phyloP scores from a whole-genome alignment of 2,797 vertebrate species.

The Rhyacichthys aspro region DNA sequence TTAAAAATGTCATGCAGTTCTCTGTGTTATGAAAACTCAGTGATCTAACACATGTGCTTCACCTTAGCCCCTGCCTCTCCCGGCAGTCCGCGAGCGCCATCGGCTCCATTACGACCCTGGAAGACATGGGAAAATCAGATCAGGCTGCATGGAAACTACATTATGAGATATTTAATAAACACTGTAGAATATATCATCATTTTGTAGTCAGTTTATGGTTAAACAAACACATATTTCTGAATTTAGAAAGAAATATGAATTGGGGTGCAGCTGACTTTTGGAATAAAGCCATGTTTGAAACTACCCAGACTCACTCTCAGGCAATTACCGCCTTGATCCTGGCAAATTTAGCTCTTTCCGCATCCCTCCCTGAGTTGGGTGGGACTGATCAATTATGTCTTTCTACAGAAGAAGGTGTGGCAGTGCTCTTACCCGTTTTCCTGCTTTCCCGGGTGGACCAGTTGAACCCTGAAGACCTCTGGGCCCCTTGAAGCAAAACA shows the following conservation, averaged over 20 bases:
- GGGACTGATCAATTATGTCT: neutral
- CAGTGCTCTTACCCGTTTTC: constrained; percentile 87
- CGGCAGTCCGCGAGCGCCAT: constrained; percentile 94
- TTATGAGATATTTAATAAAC: constrained; percentile 25
- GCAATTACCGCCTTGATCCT: neutral
- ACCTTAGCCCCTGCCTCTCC: constrained; percentile 95
- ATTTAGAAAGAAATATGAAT: constrained; percentile 26
- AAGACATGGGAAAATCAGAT: constrained; percentile 36
- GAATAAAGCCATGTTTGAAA: constrained; percentile 40
- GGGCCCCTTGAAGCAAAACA: constrained; percentile 85
- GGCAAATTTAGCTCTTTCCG: neutral
- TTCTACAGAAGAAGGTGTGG: neutral
- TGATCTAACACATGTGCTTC: constrained; percentile 22
- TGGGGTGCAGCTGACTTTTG: constrained; percentile 50
- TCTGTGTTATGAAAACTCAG: neutral
- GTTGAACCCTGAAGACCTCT: constrained; percentile 91
- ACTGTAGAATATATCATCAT: constrained; percentile 6
- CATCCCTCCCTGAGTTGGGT: neutral
- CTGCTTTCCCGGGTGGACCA: constrained; percentile 88
- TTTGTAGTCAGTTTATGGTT: constrained; percentile 28
- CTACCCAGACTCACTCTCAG: neutral
- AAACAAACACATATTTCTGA: constrained; percentile 49
- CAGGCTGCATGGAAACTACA: constrained; percentile 23
- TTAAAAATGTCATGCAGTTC: no score
- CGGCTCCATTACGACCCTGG: constrained; percentile 93